Evolutionary conservation across 2,888 invertebrate genomes (phyloP).

Genomic region (Cosmia pyralina): DNA sequence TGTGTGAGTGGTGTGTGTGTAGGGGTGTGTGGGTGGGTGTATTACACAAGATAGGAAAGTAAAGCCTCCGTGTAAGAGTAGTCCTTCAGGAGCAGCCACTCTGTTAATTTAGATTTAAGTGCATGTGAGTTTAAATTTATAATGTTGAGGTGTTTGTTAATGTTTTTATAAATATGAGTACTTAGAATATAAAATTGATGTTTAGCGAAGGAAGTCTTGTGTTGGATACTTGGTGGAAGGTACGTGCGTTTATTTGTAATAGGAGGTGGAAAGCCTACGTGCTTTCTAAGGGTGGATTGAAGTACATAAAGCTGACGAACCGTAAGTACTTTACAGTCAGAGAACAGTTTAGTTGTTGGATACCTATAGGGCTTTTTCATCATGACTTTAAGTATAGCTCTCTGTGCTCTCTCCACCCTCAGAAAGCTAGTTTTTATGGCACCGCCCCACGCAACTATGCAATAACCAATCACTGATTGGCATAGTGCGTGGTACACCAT

Average conservation of each 20-base stretch:
- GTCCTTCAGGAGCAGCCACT: not conserved
- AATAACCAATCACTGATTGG: too few species aligned
- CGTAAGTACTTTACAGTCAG: slow-evolving; percentile 1
- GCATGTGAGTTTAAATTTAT: not conserved
- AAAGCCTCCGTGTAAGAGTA: too few species aligned
- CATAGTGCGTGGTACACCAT: too few species aligned
- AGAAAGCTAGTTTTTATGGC: too few species aligned
- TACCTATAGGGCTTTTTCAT: not conserved
- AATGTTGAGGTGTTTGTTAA: slow-evolving; percentile 10
- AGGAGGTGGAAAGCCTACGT: not conserved
- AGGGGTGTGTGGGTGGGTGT: too few species aligned
- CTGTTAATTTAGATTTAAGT: not conserved
- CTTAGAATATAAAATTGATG: slow-evolving; percentile 5
- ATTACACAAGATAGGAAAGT: too few species aligned
- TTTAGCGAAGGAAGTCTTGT: slow-evolving; percentile 10
- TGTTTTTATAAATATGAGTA: slow-evolving; percentile 7
- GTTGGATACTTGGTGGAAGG: slow-evolving; percentile 1
- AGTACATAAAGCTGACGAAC: not conserved
- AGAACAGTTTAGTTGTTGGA: not conserved
- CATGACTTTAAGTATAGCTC: too few species aligned
- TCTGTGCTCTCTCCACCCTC: too few species aligned
- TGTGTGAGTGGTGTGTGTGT: too few species aligned
- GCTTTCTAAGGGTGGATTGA: not conserved
- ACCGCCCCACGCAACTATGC: too few species aligned
- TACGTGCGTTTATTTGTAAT: not conserved